Evolutionary conservation across 2,113 vertebrate genomes (phyloP), one percentile per base, ranked within the genome.

Genomic region (Cygnus atratus): DNA sequence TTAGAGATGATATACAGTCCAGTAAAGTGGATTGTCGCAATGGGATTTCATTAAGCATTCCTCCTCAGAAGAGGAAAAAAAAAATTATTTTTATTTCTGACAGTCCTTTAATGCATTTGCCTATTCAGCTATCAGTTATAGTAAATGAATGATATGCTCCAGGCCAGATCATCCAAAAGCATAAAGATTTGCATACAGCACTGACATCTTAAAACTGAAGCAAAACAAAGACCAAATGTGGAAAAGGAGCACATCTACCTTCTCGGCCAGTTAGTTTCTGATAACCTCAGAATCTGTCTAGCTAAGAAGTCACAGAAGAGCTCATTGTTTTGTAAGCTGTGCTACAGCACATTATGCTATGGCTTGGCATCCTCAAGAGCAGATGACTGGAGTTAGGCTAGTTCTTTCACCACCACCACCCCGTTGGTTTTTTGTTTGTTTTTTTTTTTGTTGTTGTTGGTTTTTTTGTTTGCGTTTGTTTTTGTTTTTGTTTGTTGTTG

Each of bases 81-180:
- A 62, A 14, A 59, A 37, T 52, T 14, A 16, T 28, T 15, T 80
- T 59, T 81, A 67, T 6, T 91, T 86, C 43, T 76, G 29, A 39
- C 81, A 89, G 44, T 71, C 77, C 48, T 78, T 89, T 31, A 82
- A 72, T 37, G 3, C 3, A 68, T 73, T 92, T 92, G 33, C 63
- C 92, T 87, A 91, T 89, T 91, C 87, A 84, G 19, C 74, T 72
- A 91, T 91, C 74, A 87, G 6, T 65, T 89, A 66, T 22, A 73
- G 35, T 26, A 81, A 52, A 41, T 76, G 31, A 91, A 87, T 84
- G 0, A 37, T 79, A 87, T 0, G 7, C 50, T 85, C 3, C 48
- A 92, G 44, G 67, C 48, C 50, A 91, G 31, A 79, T 76, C 66
- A 73, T 72, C 57, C 55, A 85, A 63, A 61, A 66, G 75, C 78